A percentile compares a stretch with the other conserved stretches of the same genome.
These are phyloP conservation scores for Heliconius congener DNA, from an alignment of 1,140 invertebrate genomes.

Conservation along the genomic window DNA sequence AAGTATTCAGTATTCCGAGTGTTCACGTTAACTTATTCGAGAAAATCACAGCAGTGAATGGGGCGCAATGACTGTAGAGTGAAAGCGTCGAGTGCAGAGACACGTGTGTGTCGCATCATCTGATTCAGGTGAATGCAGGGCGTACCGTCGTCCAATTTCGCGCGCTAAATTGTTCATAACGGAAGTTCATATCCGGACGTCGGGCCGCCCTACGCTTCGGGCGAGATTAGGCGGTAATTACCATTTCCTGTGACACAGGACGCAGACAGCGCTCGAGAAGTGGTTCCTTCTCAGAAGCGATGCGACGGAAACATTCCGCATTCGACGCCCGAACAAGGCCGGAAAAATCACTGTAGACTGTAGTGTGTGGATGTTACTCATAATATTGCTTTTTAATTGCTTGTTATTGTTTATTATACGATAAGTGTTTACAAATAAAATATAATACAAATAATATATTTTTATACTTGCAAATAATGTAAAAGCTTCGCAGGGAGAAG, in stretches of 20 bases:
- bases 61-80: conserved; percentile 46
- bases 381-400: conserved; percentile 36
- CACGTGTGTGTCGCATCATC: conserved; percentile 58
- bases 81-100: conserved; percentile 35
- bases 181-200: conserved; percentile 84
- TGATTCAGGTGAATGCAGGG: conserved; percentile 71
- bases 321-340: conserved; percentile 48
- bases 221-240: conserved; percentile 84
- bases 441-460: not conserved
- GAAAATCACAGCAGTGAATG: conserved; percentile 59
- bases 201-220: conserved; percentile 71
- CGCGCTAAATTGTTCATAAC: conserved; percentile 84
- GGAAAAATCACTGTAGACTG: conserved; percentile 50
- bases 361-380: not conserved
- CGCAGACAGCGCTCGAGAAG: conserved; percentile 70
- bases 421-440: not conserved
- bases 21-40: conserved; percentile 56
- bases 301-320: conserved; percentile 57
- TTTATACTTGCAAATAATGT: conserved; percentile 9
- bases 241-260: conserved; percentile 81
- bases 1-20: conserved; percentile 57
- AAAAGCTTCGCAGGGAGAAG: conserved; percentile 22
- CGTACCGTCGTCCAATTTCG: conserved; percentile 82
- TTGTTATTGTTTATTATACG: conserved; percentile 16
- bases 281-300: conserved; percentile 55